phyloP scores from a whole-genome alignment of 2,113 vertebrate genomes.

The Phasianus colchicus region DNA sequence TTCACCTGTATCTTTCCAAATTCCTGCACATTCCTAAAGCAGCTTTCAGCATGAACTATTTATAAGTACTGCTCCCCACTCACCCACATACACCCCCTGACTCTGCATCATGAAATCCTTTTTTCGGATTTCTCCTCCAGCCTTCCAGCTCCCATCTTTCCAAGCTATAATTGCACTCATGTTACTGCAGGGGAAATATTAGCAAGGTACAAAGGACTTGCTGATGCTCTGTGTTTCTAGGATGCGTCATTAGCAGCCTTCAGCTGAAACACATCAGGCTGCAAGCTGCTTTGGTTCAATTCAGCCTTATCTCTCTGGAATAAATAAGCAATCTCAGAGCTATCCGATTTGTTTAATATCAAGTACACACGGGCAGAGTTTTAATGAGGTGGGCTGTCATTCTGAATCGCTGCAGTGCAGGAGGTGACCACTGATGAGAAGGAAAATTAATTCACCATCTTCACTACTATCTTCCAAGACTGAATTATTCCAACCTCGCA shows the following conservation, averaged over 20 bases:
- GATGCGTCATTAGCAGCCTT: constrained; percentile 58
- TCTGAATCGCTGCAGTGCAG: not conserved
- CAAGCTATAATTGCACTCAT: constrained; percentile 36
- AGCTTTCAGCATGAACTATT: constrained; percentile 24
- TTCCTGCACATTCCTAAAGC: constrained; percentile 7
- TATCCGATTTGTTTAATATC: constrained; percentile 40
- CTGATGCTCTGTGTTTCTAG: constrained; percentile 51
- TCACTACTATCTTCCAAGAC: not conserved
- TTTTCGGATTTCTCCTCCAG: not conserved
- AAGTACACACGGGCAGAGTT: not conserved
- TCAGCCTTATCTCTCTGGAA: constrained; percentile 16
- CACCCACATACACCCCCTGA: not conserved
- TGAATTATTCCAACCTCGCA: not conserved
- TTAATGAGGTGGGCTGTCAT: not conserved
- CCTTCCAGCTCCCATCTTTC: constrained; percentile 3
- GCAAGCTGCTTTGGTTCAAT: constrained; percentile 39
- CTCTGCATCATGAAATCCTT: constrained; percentile 9
- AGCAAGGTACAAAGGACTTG: constrained; percentile 48
- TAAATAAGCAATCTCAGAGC: constrained; percentile 50
- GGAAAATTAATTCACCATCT: not conserved
- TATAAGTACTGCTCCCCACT: constrained; percentile 33
- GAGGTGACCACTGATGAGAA: not conserved
- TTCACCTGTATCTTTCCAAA: constrained; percentile 1
- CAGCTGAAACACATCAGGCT: constrained; percentile 28
- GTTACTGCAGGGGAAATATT: constrained; percentile 38